Percentiles rank a stretch among this genome's conserved stretches.
These are phyloP conservation scores for Eupithecia vulgata DNA, from an alignment of 2,888 invertebrate genomes.

Conservation along the genomic window DNA sequence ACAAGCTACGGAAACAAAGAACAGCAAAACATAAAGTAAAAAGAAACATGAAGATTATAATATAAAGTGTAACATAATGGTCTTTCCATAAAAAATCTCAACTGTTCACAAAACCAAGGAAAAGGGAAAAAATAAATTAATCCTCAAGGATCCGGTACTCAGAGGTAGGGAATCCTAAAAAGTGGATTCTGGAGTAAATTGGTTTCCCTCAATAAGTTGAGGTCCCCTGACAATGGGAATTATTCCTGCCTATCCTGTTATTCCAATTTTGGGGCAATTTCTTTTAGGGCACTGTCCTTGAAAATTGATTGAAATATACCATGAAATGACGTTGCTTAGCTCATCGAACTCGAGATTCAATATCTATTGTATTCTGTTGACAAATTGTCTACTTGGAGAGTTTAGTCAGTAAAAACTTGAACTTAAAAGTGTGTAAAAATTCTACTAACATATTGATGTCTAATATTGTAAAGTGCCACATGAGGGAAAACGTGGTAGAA, in stretches of 20 bases:
- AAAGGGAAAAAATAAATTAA: constrained; percentile 8
- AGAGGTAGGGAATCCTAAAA: constrained; percentile 43
- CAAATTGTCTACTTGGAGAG: background rate
- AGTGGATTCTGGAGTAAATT: constrained; percentile 64
- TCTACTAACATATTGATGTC: background rate
- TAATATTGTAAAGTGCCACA: background rate
- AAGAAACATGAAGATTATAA: background rate
- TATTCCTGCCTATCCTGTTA: constrained; percentile 74
- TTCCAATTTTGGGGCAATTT: constrained; percentile 72
- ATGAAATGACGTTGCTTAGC: constrained; percentile 5
- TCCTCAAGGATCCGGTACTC: background rate
- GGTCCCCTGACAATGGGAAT: constrained; percentile 75
- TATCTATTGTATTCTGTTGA: background rate
- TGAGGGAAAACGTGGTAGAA: background rate
- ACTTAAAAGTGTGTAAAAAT: background rate
- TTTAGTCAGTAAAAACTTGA: background rate
- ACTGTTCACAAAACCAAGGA: background rate
- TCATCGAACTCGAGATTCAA: background rate
- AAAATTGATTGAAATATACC: constrained; percentile 17
- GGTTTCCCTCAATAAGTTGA: constrained; percentile 72
- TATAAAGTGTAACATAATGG: background rate
- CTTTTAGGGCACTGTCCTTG: constrained; percentile 47
- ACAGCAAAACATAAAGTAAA: background rate
- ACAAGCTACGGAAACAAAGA: background rate
- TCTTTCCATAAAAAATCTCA: constrained; percentile 11